Base-by-base conservation (phyloP, 2,797 vertebrate genomes). In the Propithecus deckenii region DNA sequence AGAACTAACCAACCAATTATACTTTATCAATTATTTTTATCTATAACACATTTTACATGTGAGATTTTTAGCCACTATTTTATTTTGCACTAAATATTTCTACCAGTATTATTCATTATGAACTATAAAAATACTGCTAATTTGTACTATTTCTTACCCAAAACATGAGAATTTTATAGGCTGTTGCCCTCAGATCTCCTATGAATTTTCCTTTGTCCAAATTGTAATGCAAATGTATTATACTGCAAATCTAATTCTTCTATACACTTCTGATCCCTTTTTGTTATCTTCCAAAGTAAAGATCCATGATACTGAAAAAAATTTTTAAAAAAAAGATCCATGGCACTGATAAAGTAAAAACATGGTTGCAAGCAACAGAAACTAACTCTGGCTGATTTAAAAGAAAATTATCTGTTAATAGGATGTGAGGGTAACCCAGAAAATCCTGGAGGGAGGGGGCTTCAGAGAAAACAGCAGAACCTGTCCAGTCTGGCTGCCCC, bases 391-490 rank as follows among this genome's bases (percentile, higher is more conserved):
- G 20, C 18, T 63, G 38, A 55, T 67, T 92, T 91, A 61, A 43
- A 65, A 93, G 50, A 75, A 86, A 95, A 94, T 1, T 18, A 25
- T 81, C 88, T 78, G 69, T 55, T 94, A 71, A 81, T 75, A 83
- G 9, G 23, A 14, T 55, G 30, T 41, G 23, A 12, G 17, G 2
- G 20, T 83, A 89, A 69, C 52, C 63, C 28, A 22, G 17, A 79
- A 61, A 67, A 90, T 76, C 43, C 38, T 28, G 41, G 72, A 22
- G 48, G 81, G 72, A 17, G 50, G 72, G 5, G 32, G 7, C 59
- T 69, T 61, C 3, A 69, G 35, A 93, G 55, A 43, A 81, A 35
- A 61, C 59, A 52, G 35, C 71, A 90, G 81, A 85, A 71, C 14
- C 8, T 4, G 41, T 65, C 32, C n/a, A 23, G 14, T 75, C 88